Base-by-base conservation (phyloP, 2,888 invertebrate genomes). In the Lepas anatifera region DNA sequence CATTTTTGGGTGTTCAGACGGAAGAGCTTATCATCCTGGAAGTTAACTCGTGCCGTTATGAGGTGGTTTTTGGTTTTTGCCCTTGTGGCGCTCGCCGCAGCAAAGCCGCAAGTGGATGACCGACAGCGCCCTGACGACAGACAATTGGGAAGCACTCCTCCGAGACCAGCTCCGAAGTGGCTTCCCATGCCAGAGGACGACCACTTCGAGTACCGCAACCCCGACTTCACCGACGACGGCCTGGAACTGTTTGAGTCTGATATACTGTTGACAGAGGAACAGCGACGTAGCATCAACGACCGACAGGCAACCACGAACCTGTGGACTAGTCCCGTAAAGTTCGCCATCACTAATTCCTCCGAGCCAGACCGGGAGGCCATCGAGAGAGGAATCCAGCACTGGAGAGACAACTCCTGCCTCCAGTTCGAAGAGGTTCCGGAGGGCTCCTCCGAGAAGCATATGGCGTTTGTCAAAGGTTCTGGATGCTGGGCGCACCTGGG, bases 201-300 rank as follows among this genome's bases (percentile, higher is more conserved):
- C 48, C 22, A 50, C 48, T 50, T 50, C 48, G 48, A 50, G 48
- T 50, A 50, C 48, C n/a, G 22, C 48, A 50, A 50, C 25, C 48
- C 48, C 22, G n/a, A 50, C 22, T 25, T 22, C 22, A 50, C 48
- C 25, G 48, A 25, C 48, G 22, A 22, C 48, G 48, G 48, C 77
- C 77, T 0, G 83, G 16, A 10, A n/a, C 25, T 50, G 16, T 50
- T 50, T n/a, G 48, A 50, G 48, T 10, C 48, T 22, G 48, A 50
- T n/a, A 18, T 50, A n/a, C 22, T 50, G 48, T 4, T 50, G n/a
- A 50, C 48, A 8, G 48, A 50, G 8, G 48, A 50, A 8, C 48
- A 50, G 48, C 22, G 25, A 10, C n/a, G n/a, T n/a, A n/a, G n/a
- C n/a, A n/a, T n/a, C n/a, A 8, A 8, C 48, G 48, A 25, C 22